phyloP scores from a whole-genome alignment of 2,888 invertebrate genomes.

The Sminthurinus aureus region DNA sequence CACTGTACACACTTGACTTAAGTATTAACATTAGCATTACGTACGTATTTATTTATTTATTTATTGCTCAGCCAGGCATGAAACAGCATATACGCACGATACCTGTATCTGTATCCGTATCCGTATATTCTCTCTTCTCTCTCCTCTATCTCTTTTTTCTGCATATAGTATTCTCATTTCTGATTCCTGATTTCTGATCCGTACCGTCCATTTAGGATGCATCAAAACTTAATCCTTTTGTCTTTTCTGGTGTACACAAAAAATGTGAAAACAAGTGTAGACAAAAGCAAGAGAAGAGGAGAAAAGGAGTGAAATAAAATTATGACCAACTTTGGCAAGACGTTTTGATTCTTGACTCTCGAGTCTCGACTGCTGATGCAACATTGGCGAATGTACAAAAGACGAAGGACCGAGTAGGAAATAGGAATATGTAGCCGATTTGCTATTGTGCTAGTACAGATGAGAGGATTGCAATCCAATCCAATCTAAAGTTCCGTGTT shows the following conservation, averaged over 20 bases:
- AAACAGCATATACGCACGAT: not conserved
- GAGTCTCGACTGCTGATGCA: too few species aligned
- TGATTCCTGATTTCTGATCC: not conserved
- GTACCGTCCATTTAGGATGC: not conserved
- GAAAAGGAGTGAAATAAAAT: conserved; percentile 17
- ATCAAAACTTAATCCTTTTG: too few species aligned
- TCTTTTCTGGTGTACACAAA: not conserved
- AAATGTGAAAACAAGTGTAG: not conserved
- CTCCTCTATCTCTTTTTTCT: too few species aligned
- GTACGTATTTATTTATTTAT: conserved; percentile 5
- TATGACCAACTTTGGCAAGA: conserved; percentile 36
- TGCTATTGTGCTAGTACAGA: too few species aligned
- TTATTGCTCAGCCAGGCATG: not conserved
- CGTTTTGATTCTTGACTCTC: too few species aligned
- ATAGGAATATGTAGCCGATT: too few species aligned
- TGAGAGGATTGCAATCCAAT: not conserved
- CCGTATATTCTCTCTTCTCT: not conserved
- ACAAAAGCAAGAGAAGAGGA: not conserved
- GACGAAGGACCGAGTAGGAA: too few species aligned
- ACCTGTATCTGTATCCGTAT: not conserved
- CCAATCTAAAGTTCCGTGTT: too few species aligned
- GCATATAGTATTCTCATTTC: too few species aligned
- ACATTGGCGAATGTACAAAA: conserved; percentile 1
- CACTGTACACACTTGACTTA: conserved; percentile 16
- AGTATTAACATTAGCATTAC: conserved; percentile 9